These are phyloP conservation scores for Drosophila glabriapex DNA, from an alignment of 2,888 invertebrate genomes.

Conservation along the genomic window DNA sequence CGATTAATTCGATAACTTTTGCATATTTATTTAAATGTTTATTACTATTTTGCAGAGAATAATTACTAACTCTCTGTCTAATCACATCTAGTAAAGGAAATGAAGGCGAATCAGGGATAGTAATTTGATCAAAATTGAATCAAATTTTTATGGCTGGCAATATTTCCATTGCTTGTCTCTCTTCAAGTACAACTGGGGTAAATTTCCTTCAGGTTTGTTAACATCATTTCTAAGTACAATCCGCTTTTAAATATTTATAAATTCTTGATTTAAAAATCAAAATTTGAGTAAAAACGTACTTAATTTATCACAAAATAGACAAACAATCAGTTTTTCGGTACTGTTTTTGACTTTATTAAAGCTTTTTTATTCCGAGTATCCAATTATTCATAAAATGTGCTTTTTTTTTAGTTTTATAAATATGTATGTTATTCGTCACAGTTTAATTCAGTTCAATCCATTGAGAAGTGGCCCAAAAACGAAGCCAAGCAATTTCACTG, in stretches of 20 bases:
- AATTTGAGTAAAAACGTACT: not conserved
- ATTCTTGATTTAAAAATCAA: not conserved
- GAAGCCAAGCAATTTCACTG: slow-evolving; percentile 40
- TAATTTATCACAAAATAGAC: not conserved
- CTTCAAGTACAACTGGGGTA: not conserved
- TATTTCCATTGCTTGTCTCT: not conserved
- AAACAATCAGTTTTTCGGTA: not conserved
- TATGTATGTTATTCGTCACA: not conserved
- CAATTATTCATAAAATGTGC: not conserved
- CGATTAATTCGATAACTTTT: not conserved
- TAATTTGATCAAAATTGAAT: not conserved
- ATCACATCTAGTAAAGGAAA: not conserved
- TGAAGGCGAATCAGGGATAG: not conserved
- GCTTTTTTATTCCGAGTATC: not conserved
- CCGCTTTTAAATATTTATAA: not conserved
- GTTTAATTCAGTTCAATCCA: slow-evolving; percentile 4
- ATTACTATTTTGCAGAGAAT: not conserved
- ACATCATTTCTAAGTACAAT: not conserved
- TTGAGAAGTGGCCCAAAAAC: slow-evolving; percentile 14
- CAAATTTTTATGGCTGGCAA: not conserved
- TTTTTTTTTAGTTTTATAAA: not conserved
- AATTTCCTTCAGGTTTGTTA: not conserved
- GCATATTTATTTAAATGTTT: not conserved
- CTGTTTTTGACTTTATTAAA: not conserved
- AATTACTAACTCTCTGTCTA: not conserved